Evolutionary conservation across 2,113 vertebrate species (phyloP).

Genomic region (Scalopus aquaticus): DNA sequence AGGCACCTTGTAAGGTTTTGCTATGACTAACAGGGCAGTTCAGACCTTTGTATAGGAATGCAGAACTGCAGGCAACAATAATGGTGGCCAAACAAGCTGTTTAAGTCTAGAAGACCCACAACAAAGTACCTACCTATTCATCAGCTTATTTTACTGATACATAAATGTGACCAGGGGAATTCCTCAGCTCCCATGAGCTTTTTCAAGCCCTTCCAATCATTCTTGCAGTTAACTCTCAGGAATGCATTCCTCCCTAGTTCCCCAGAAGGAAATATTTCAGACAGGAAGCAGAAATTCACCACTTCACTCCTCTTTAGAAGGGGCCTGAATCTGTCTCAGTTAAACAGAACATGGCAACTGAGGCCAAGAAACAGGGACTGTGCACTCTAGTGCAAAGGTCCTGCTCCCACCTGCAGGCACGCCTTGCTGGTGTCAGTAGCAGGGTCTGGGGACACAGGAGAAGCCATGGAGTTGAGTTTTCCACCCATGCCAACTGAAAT

Average conservation of each 20-base stretch:
- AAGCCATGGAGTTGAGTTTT: neutral
- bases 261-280: neutral
- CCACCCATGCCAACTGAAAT: neutral
- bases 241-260: neutral
- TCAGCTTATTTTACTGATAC: neutral
- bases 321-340: neutral
- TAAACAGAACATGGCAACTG: neutral
- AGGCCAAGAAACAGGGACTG: neutral
- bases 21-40: no score
- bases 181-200: neutral
- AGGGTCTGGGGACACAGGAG: neutral
- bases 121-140: neutral
- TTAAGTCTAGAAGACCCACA: no score
- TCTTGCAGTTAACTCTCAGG: neutral
- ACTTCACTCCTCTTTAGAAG: neutral
- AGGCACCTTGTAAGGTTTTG: no score
- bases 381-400: neutral
- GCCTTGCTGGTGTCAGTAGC: neutral
- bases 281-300: neutral
- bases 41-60: no score
- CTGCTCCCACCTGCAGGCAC: neutral
- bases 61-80: no score
- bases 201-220: neutral
- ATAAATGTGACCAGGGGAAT: neutral
- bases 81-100: no score